Evolutionary conservation across 2,797 vertebrate species (phyloP).

Genomic region (Tympanoctomys barrerae): DNA sequence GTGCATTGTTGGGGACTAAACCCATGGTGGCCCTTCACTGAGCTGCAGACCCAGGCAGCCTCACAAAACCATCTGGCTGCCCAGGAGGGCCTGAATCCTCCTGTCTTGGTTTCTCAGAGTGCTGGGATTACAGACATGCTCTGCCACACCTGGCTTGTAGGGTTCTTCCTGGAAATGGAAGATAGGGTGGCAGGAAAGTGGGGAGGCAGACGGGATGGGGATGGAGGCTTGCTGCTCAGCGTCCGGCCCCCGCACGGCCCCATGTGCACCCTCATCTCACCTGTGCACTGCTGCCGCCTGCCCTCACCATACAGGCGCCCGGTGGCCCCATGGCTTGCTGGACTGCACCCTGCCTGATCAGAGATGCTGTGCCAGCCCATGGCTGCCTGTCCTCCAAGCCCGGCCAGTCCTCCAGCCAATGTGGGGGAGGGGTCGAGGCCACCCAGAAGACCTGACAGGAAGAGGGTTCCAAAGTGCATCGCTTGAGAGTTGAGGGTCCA

Average conservation of each 20-base stretch:
- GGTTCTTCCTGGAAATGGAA: not conserved
- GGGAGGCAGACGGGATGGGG: not conserved
- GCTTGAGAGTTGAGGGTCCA: not conserved
- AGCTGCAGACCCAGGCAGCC: not conserved
- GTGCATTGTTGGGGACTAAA: not conserved
- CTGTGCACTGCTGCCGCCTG: not conserved
- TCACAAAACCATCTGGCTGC: too few species aligned
- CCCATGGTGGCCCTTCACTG: not conserved
- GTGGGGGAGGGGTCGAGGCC: accelerated
- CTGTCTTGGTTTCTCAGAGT: not conserved
- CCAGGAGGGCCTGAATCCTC: not conserved
- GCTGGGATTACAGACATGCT: not conserved
- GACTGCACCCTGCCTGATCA: not conserved
- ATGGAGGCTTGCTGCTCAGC: not conserved
- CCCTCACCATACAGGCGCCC: not conserved
- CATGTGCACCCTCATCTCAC: not conserved
- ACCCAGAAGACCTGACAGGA: not conserved
- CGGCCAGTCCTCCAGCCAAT: accelerated
- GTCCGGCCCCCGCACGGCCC: not conserved
- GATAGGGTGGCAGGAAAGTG: not conserved
- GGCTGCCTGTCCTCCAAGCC: not conserved
- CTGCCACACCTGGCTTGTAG: not conserved
- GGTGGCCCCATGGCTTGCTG: not conserved
- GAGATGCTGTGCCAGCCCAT: not conserved
- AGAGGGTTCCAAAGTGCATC: accelerated